Conservation (phyloP, 2,113 vertebrate species). For the Salvelinus alpinus region DNA sequence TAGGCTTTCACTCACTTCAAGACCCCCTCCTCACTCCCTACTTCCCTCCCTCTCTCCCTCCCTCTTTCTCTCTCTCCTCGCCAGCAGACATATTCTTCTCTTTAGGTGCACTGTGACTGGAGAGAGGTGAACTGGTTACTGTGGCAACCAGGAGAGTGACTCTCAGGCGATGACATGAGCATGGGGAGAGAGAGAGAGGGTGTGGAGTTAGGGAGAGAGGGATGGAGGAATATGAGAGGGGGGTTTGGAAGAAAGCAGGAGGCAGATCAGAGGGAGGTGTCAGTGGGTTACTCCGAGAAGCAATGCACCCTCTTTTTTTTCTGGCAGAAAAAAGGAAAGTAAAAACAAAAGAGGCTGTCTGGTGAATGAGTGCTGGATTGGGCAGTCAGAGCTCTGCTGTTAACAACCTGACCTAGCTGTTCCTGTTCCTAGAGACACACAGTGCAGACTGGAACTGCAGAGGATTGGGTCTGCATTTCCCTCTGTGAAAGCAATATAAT, state of each 20-base stretch:
- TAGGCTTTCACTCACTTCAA: no score
- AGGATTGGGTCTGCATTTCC: constrained; percentile 7
- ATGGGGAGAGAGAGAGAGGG: constrained; percentile 31
- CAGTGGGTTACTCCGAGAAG: constrained; percentile 67
- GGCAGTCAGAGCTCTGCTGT: no score
- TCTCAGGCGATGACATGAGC: constrained; percentile 68
- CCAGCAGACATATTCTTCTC: constrained; percentile 56
- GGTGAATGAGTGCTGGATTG: constrained; percentile 61
- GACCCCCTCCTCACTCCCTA: not conserved
- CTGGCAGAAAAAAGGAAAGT: constrained; percentile 56
- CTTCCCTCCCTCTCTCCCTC: constrained; percentile 13
- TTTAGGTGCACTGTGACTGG: constrained; percentile 69
- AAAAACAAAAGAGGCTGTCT: constrained; percentile 71
- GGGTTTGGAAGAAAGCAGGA: constrained; percentile 52
- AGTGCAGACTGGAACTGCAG: constrained; percentile 9
- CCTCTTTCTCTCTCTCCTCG: not conserved
- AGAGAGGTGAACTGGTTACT: constrained; percentile 72
- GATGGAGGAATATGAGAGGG: constrained; percentile 7
- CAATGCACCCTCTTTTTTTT: constrained; percentile 55
- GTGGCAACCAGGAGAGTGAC: constrained; percentile 77
- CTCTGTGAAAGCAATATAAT: not conserved
- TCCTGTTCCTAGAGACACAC: constrained; percentile 34
- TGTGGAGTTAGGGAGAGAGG: not conserved
- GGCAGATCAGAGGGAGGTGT: constrained; percentile 73
- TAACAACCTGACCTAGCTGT: constrained; percentile 63